Base-by-base conservation (phyloP, 2,797 vertebrate species). In the Sebastolobus altivelis region DNA sequence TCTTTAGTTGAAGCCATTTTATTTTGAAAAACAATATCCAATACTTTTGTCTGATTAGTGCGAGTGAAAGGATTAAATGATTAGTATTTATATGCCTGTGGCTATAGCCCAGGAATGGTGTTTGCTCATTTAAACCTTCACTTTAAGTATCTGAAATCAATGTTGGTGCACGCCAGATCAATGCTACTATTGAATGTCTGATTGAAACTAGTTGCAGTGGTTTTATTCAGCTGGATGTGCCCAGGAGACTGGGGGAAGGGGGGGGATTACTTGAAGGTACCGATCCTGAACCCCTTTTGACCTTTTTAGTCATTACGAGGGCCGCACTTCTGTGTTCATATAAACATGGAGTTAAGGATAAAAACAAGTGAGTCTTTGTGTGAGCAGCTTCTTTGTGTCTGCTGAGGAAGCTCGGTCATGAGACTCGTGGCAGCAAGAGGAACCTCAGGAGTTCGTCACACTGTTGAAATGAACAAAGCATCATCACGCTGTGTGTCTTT, bases 251-350 rank as follows among this genome's bases (percentile, higher is more conserved):
- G 22, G 18, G 31, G 20, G 25, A 12, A 3, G 49, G 20, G 56
- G 16, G 1, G 22, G 65, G 31, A 71, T 87, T 46, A 52, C 58
- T 75, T 46, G n/a, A 35, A 73, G 75, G 63, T 67, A 54, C 75
- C 83, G 82, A 90, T 81, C 83, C 86, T 56, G 77, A 88, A 75
- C 73, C 61, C 38, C 49, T 72, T 73, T 71, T 77, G 72, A 84
- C 79, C 67, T 75, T 82, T 77, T 61, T 16, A 29, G 72, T 79
- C 58, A 80, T 87, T 63, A 40, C 55, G 18, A 60, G 38, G 63
- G 31, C 77, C 62, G 59, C 54, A 27, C 66, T 79, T 78, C 27
- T 89, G 88, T 85, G 90, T 89, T 87, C 27, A 74, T 84, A 81
- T 75, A 65, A 87, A 89, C 83, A 83, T 7, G 1, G 62, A 31